Conservation (phyloP, 2,113 vertebrate species). For the Uropsilus gracilis region DNA sequence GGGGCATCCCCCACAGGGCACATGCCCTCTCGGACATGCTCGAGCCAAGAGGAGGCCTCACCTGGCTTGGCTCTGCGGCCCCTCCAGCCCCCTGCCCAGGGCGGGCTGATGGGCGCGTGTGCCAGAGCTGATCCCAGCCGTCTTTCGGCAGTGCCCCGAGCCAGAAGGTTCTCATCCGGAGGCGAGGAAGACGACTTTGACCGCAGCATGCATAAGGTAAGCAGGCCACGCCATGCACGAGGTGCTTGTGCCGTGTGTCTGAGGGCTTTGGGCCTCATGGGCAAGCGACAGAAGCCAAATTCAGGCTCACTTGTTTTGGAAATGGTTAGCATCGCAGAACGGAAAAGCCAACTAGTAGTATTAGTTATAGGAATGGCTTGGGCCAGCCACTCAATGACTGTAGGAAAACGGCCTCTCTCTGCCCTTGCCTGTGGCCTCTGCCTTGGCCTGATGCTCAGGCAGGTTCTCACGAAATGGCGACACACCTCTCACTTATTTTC, state of each 20-base stretch:
- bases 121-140: background rate
- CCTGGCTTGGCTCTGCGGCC: background rate
- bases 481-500: accelerated
- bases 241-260: background rate
- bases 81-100: background rate
- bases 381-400: background rate
- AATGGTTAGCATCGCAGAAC: background rate
- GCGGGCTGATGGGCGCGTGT: background rate
- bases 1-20: background rate
- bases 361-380: background rate
- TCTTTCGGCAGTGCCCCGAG: conserved; percentile 85
- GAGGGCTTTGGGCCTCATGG: background rate
- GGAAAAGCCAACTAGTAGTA: background rate
- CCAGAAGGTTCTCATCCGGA: conserved; percentile 91
- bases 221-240: background rate
- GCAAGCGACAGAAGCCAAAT: background rate
- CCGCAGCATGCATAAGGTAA: conserved; percentile 90
- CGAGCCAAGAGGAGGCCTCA: background rate
- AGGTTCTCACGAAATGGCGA: background rate
- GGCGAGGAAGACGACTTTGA: conserved; percentile 91
- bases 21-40: background rate
- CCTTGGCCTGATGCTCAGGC: background rate
- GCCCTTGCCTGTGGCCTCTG: background rate
- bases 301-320: background rate
- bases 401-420: background rate